A percentile compares a stretch with the other conserved stretches of the same genome.
phyloP scores from a whole-genome alignment of 2,797 vertebrate genomes.

The Syngnathus acus region DNA sequence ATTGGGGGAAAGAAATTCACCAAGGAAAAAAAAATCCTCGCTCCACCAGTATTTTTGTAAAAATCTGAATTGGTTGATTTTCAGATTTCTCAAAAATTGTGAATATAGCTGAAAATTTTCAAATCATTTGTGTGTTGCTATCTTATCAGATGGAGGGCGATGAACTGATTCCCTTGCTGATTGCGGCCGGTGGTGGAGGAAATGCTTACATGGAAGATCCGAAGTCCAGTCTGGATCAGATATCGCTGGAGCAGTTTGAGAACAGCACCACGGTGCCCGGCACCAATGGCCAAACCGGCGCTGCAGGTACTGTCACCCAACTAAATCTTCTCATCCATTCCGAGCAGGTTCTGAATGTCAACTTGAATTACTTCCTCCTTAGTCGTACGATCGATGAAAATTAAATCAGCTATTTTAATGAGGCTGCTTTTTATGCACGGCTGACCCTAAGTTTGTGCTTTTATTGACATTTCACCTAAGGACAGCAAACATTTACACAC shows the following conservation, averaged over 20 bases:
- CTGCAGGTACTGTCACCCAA: constrained; percentile 70
- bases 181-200: constrained; percentile 87
- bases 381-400: not conserved
- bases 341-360: not conserved
- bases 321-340: not conserved
- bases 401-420: not conserved
- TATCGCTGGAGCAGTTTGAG: constrained; percentile 76
- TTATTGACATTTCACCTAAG: not conserved
- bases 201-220: constrained; percentile 81
- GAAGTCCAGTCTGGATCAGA: constrained; percentile 60
- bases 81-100: not conserved
- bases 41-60: not conserved
- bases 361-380: not conserved
- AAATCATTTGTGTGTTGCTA: not conserved
- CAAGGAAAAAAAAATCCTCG: no score
- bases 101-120: not conserved
- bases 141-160: constrained; percentile 62
- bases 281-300: constrained; percentile 72
- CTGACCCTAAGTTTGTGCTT: not conserved
- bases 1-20: no score
- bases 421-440: constrained; percentile 1
- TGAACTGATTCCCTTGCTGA: constrained; percentile 76
- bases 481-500: not conserved
- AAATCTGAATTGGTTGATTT: not conserved
- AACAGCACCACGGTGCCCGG: constrained; percentile 71